phyloP scores from a whole-genome alignment of 2,797 vertebrate species.

The Pseudochirops corinnae region DNA sequence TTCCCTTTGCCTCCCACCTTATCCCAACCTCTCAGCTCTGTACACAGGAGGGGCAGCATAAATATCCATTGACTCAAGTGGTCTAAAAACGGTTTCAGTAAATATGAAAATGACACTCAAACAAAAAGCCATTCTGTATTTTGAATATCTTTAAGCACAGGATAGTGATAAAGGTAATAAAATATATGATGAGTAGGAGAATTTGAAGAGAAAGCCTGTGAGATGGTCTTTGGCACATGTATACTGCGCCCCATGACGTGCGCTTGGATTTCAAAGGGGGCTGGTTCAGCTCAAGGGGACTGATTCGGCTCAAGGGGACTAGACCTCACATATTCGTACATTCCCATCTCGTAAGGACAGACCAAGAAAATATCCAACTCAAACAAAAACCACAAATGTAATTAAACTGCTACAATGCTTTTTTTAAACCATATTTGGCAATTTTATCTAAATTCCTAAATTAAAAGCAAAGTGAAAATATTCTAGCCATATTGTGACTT shows the following conservation, averaged over 20 bases:
- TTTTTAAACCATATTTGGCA: neutral
- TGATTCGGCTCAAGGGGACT: neutral
- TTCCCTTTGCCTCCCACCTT: neutral
- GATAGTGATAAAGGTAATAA: neutral
- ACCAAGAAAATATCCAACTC: neutral
- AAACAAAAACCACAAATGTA: neutral
- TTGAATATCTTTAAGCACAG: neutral
- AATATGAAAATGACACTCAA: neutral
- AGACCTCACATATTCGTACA: neutral
- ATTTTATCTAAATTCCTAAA: slow-evolving; percentile 23
- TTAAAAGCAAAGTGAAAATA: slow-evolving; percentile 6
- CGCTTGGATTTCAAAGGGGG: neutral
- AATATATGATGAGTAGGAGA: neutral
- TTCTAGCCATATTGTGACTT: slow-evolving; percentile 17
- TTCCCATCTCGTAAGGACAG: neutral
- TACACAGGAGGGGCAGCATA: neutral
- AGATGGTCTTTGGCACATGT: slow-evolving; percentile 2
- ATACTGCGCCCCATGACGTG: neutral
- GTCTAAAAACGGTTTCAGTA: neutral
- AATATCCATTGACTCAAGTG: neutral
- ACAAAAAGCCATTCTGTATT: neutral
- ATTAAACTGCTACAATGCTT: neutral
- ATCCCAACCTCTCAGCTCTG: neutral
- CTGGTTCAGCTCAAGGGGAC: neutral
- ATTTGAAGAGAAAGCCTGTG: neutral